phyloP scores from a whole-genome alignment of 2,888 invertebrate genomes.

The Taphrorychus bicolor region DNA sequence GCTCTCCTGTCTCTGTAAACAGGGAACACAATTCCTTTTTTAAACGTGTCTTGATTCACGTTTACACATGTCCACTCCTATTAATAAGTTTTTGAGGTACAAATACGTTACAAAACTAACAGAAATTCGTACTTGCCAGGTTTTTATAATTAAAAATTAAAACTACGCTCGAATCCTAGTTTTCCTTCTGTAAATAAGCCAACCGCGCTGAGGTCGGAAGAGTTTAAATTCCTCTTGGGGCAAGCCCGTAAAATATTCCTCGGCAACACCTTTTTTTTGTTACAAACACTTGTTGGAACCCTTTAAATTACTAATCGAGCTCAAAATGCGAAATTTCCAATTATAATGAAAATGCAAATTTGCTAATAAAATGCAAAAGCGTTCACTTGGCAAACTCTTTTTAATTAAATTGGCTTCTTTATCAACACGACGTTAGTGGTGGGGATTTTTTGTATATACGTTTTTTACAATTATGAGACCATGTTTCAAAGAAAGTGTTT shows the following conservation, averaged over 20 bases:
- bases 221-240: not conserved
- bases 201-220: not conserved
- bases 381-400: not conserved
- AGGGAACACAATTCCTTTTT: too few species aligned
- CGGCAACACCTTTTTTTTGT: not conserved
- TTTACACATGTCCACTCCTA: too few species aligned
- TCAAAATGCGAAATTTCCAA: not conserved
- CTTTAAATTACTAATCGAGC: not conserved
- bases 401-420: not conserved
- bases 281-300: not conserved
- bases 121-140: too few species aligned
- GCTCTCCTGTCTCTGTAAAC: too few species aligned
- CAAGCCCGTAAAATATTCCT: not conserved
- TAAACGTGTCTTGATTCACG: too few species aligned
- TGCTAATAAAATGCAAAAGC: not conserved
- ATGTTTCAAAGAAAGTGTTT: slow-evolving; percentile 21
- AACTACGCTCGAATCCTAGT: too few species aligned
- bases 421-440: not conserved
- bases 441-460: not conserved
- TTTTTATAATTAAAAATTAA: too few species aligned
- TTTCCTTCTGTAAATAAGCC: not conserved
- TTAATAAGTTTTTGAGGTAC: too few species aligned
- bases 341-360: not conserved
- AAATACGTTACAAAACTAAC: too few species aligned
- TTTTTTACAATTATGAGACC: not conserved